A percentile compares a stretch with the other conserved stretches of the same genome.
These are phyloP conservation scores for Decapterus maruadsi DNA, from an alignment of 2,797 vertebrate species.

Conservation along the genomic window DNA sequence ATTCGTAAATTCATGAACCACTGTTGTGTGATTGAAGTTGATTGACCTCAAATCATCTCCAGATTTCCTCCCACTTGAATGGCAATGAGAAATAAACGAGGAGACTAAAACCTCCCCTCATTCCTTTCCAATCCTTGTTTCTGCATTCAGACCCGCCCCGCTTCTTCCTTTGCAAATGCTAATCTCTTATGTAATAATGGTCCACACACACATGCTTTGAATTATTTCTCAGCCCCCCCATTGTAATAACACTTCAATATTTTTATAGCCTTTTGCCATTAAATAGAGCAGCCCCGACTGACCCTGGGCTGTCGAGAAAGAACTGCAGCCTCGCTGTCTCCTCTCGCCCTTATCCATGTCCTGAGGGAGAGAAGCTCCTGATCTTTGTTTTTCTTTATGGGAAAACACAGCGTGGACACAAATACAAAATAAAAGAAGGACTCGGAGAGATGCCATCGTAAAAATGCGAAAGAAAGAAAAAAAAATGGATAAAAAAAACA, in stretches of 20 bases:
- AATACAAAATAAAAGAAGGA: constrained; percentile 17
- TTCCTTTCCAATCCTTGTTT: constrained; percentile 46
- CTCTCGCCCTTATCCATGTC: constrained; percentile 29
- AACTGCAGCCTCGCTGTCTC: constrained; percentile 50
- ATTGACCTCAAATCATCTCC: constrained; percentile 55
- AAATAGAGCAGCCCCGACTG: constrained; percentile 47
- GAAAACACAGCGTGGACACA: constrained; percentile 32
- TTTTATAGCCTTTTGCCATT: constrained; percentile 58
- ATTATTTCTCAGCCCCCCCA: constrained; percentile 57
- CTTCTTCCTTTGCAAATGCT: constrained; percentile 36
- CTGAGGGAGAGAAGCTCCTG: constrained; percentile 43
- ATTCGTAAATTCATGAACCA: constrained; percentile 9
- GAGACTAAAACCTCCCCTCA: constrained; percentile 31
- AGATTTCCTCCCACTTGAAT: constrained; percentile 38
- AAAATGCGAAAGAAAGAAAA: background rate
- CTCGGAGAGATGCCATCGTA: constrained; percentile 14
- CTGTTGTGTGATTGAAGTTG: constrained; percentile 27
- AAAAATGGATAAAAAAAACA: background rate
- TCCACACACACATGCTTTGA: constrained; percentile 46
- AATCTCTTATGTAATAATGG: constrained; percentile 63
- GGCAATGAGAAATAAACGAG: constrained; percentile 20
- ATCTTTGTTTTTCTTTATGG: constrained; percentile 43
- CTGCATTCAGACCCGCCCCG: constrained; percentile 27
- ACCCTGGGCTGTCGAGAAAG: constrained; percentile 44
- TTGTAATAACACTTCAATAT: constrained; percentile 65